phyloP scores from a whole-genome alignment of 2,888 invertebrate genomes.

The Cataglyphis livida region DNA sequence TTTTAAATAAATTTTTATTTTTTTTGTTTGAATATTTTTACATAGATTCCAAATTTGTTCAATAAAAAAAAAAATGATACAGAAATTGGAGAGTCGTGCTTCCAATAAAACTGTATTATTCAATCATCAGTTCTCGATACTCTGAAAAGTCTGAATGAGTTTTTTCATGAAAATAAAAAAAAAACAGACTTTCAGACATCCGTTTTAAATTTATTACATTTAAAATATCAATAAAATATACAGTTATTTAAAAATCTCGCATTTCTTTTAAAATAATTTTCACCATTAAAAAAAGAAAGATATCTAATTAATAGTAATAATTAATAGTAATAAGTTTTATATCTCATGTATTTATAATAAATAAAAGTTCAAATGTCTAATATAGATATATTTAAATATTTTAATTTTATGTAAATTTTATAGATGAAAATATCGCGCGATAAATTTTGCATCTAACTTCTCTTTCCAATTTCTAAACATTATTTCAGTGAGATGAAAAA shows the following conservation, averaged over 20 bases:
- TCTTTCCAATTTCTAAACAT: background rate
- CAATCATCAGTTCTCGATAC: background rate
- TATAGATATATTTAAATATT: background rate
- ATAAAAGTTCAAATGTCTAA: background rate
- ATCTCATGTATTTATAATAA: background rate
- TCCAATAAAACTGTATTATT: conserved; percentile 19
- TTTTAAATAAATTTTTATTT: no score
- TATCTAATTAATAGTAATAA: background rate
- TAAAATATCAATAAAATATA: background rate
- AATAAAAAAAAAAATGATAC: background rate
- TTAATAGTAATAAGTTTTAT: background rate
- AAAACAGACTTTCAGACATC: background rate
- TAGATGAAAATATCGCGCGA: background rate
- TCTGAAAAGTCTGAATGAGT: background rate
- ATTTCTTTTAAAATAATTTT: background rate
- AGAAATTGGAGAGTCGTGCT: background rate
- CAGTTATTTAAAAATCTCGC: background rate
- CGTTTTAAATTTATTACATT: background rate
- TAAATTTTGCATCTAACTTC: background rate
- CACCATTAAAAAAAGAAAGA: background rate
- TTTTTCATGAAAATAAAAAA: background rate
- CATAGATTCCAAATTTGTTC: background rate
- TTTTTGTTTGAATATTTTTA: no score
- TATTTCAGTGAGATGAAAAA: background rate
- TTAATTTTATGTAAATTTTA: background rate